These are phyloP conservation scores for Tenualosa ilisha DNA, from an alignment of 2,797 vertebrate genomes.

Conservation along the genomic window DNA sequence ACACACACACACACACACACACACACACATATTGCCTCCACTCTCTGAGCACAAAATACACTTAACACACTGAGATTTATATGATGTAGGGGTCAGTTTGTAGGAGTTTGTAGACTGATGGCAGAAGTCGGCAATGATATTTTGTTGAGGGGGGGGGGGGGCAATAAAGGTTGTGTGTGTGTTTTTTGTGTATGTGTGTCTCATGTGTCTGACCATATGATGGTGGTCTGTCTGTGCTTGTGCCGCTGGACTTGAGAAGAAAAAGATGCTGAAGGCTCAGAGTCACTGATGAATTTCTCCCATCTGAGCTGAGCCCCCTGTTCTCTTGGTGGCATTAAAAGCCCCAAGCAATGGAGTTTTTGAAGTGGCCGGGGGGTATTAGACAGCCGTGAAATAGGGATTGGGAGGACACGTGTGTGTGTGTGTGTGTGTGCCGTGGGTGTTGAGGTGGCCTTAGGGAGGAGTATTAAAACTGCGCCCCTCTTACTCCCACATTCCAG, in stretches of 20 bases:
- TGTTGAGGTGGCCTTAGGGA: slow-evolving; percentile 17
- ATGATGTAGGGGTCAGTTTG: background rate
- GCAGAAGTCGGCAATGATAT: background rate
- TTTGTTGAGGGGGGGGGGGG: no score
- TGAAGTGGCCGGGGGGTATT: background rate
- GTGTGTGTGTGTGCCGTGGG: background rate
- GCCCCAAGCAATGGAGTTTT: background rate
- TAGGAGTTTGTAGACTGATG: background rate
- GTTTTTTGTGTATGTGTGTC: background rate
- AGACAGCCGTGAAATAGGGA: background rate
- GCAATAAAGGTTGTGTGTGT: no score
- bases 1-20: background rate
- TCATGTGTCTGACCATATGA: slow-evolving; percentile 7
- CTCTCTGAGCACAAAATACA: background rate
- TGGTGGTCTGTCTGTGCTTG: background rate
- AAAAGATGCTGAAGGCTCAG: background rate
- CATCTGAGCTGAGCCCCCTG: background rate
- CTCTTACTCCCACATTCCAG: slow-evolving; percentile 16
- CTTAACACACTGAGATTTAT: background rate
- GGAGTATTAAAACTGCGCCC: background rate
- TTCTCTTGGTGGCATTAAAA: slow-evolving; percentile 1
- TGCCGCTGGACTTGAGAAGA: background rate
- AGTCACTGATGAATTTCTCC: background rate
- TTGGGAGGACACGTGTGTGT: background rate
- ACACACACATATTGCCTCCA: background rate